Percentiles rank a stretch among this genome's conserved stretches.
These are phyloP conservation scores for Brachionus asplanchnoidis DNA, from an alignment of 1,140 invertebrate genomes.

Conservation along the genomic window DNA sequence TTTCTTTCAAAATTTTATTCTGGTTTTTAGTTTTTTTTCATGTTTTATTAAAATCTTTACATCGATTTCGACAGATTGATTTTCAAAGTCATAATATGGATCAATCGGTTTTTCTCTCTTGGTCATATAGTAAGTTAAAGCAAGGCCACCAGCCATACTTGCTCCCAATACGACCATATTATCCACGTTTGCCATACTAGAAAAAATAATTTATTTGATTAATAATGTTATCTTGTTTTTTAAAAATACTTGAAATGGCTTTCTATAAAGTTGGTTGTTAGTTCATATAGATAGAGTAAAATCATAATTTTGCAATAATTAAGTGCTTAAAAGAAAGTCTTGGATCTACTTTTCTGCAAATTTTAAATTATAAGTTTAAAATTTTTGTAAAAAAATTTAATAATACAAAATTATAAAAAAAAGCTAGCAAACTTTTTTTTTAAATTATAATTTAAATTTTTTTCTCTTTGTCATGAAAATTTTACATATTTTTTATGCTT, in stretches of 20 bases:
- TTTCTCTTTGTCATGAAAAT: no score
- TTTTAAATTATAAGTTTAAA: no score
- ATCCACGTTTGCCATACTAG: not conserved
- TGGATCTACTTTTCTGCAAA: no score
- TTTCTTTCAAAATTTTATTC: not conserved
- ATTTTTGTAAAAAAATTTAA: no score
- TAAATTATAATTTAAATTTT: no score
- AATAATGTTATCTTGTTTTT: not conserved
- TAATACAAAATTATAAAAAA: no score
- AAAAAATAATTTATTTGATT: not conserved
- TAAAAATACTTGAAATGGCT: not conserved
- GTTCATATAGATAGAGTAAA: not conserved
- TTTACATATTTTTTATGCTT: no score
- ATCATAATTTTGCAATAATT: not conserved
- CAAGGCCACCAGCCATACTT: not conserved
- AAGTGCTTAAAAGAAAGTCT: no score
- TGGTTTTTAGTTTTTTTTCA: not conserved
- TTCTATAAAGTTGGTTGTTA: not conserved
- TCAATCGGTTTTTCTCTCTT: not conserved
- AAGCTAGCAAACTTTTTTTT: no score
- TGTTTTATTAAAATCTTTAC: not conserved
- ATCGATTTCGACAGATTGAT: constrained; percentile 27
- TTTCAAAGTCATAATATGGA: constrained; percentile 31
- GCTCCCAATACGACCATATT: not conserved
- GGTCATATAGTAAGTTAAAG: constrained; percentile 21